Evolutionary conservation across 2,888 invertebrate species (phyloP).

Genomic region (Mesorhabditis spiculigera): DNA sequence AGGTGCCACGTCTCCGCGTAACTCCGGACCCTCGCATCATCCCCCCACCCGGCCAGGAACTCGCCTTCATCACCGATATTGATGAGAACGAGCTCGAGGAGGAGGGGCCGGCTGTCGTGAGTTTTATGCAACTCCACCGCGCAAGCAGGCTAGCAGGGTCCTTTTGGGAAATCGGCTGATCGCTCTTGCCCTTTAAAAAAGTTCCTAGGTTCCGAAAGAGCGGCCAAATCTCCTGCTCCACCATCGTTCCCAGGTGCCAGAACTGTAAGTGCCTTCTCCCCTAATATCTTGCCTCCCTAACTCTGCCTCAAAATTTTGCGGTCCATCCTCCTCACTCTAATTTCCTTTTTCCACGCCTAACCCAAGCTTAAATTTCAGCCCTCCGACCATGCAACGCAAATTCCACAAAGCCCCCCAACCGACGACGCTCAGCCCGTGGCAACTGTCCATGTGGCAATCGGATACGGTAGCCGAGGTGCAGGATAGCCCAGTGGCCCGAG

Average conservation of each 20-base stretch:
- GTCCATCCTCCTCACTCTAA: too few species aligned
- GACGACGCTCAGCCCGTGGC: conserved; percentile 5
- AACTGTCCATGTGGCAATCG: not conserved
- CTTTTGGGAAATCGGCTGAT: not conserved
- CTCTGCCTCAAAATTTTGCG: too few species aligned
- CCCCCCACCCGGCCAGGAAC: conserved; percentile 25
- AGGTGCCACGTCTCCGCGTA: conserved; percentile 20
- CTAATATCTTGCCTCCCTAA: not conserved
- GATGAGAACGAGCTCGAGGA: conserved; percentile 1
- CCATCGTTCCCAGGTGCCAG: conserved; percentile 5
- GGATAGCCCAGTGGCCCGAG: not conserved
- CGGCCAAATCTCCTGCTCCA: not conserved
- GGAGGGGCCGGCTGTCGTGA: not conserved
- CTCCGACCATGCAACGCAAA: too few species aligned
- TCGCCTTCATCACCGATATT: not conserved
- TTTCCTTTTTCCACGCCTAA: too few species aligned
- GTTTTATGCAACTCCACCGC: not conserved
- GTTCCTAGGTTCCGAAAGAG: not conserved
- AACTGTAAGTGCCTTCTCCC: not conserved
- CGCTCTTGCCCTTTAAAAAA: not conserved
- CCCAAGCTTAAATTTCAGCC: too few species aligned
- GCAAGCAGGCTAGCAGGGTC: not conserved
- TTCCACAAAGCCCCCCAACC: too few species aligned
- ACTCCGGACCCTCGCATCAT: conserved; percentile 44
- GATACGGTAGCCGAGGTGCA: not conserved